These are phyloP conservation scores for Arion vulgaris DNA, from an alignment of 1,140 invertebrate species.

Conservation along the genomic window DNA sequence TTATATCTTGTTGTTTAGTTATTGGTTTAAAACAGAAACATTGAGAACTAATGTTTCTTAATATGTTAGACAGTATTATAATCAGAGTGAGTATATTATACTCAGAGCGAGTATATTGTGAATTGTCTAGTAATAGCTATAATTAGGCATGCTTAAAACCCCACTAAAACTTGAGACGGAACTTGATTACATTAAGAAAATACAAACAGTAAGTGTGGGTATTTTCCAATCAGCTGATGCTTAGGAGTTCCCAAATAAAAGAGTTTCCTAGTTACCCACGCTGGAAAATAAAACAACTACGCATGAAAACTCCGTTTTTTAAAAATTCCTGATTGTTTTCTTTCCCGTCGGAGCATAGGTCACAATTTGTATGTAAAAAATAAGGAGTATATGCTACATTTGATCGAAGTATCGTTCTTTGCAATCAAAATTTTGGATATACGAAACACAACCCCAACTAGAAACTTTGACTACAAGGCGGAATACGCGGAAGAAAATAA, in stretches of 20 bases:
- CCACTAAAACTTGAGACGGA: no score
- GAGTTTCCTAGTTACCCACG: slow-evolving; percentile 4
- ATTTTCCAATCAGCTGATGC: slow-evolving; percentile 18
- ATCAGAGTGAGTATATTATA: no score
- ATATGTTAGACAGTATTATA: no score
- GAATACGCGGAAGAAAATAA: slow-evolving; percentile 48
- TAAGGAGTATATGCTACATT: slow-evolving; percentile 51
- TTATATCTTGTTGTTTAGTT: no score
- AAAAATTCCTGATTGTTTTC: neutral
- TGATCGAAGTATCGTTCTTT: slow-evolving; percentile 49
- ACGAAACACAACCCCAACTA: slow-evolving; percentile 32
- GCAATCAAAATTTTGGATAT: slow-evolving; percentile 50
- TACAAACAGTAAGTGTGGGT: neutral
- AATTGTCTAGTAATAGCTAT: no score
- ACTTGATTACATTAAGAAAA: no score
- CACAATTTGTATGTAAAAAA: slow-evolving; percentile 46
- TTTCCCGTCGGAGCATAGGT: slow-evolving; percentile 44
- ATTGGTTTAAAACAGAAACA: no score
- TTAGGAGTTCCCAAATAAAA: neutral
- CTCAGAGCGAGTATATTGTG: no score
- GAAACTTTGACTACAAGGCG: no score
- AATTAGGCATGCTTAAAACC: no score
- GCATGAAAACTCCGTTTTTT: neutral
- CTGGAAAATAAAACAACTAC: slow-evolving; percentile 5
- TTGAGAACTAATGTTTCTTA: no score